Conservation (phyloP, 2,888 invertebrate species). For the Drosophila nigricruria region DNA sequence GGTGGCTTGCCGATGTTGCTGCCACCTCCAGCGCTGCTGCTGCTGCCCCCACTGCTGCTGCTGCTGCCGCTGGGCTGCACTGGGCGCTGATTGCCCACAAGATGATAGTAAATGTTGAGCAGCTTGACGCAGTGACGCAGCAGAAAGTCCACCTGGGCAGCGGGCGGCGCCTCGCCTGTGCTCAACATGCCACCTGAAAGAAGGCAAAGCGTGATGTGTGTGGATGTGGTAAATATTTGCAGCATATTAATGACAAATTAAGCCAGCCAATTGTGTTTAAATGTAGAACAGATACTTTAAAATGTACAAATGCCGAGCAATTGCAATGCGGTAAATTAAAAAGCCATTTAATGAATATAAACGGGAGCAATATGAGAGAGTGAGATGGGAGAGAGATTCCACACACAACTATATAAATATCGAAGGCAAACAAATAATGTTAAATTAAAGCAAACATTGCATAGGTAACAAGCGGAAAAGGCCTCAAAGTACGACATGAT, state of each 20-base stretch:
- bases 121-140: slow-evolving; percentile 84
- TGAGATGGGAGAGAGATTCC: background rate
- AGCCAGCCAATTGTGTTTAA: slow-evolving; percentile 69
- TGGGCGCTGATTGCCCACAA: slow-evolving; percentile 84
- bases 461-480: slow-evolving; percentile 74
- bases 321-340: slow-evolving; percentile 66
- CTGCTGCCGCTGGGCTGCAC: slow-evolving; percentile 46
- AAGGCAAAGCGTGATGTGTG: background rate
- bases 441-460: slow-evolving; percentile 72
- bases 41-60: background rate
- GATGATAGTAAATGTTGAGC: slow-evolving; percentile 85
- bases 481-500: slow-evolving; percentile 69
- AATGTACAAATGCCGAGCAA: slow-evolving; percentile 63
- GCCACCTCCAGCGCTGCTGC: slow-evolving; percentile 5
- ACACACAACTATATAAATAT: slow-evolving; percentile 38
- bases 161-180: slow-evolving; percentile 50
- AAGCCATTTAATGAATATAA: slow-evolving; percentile 68
- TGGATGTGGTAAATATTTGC: slow-evolving; percentile 10
- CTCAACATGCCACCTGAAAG: slow-evolving; percentile 64
- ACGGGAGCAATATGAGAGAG: slow-evolving; percentile 4
- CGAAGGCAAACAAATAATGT: slow-evolving; percentile 60
- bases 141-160: slow-evolving; percentile 74
- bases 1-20: slow-evolving; percentile 46
- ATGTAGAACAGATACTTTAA: slow-evolving; percentile 54
- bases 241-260: slow-evolving; percentile 70